Base-by-base conservation (phyloP, 1,140 invertebrate species). In the Psix sp. region DNA sequence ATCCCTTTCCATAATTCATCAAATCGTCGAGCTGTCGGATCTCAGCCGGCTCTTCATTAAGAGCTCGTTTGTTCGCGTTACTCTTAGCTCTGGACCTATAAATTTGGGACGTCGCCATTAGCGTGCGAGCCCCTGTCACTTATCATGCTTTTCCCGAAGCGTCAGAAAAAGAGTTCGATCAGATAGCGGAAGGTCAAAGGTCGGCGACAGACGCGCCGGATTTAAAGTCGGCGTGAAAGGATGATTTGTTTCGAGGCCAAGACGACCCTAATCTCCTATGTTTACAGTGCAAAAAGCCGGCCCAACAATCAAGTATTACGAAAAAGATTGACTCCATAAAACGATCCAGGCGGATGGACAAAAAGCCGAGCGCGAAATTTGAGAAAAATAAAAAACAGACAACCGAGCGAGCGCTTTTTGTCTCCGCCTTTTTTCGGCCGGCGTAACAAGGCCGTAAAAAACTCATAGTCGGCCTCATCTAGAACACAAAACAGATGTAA, bases 11-110 rank as follows among this genome's bases (percentile, higher is more conserved):
- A 63, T 71, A 71, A 71, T 63, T 71, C 56, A 71, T 57, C 31
- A 71, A 71, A 63, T 71, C 59, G 57, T 65, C 68, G 68, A 65
- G 59, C 68, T 72, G 68, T 63, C 59, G 59, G 68, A 72, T 72
- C 59, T 57, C 45, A 43, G 59, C 59, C 59, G 45, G 59, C 38
- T 72, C 68, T 65, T 72, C 68, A 72, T 72, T 72, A 72, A 72
- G 68, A 65, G 33, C 68, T 72, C 68, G 51, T 72, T 72, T 65
- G 51, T 63, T 63, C 67, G 67, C 46, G 51, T 63, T 63, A 65
- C 54, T 65, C n/a, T 65, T 59, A 45, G 29, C 59, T 36, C 36
- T 20, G 45, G 51, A 38, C 14, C 46, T 51, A 46, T 72, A 45
- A 65, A 59, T 59, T 63, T 7, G 40, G 13, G 33, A 24, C 43